phyloP scores from a whole-genome alignment of 2,888 invertebrate species.

The Pollenia angustigena region DNA sequence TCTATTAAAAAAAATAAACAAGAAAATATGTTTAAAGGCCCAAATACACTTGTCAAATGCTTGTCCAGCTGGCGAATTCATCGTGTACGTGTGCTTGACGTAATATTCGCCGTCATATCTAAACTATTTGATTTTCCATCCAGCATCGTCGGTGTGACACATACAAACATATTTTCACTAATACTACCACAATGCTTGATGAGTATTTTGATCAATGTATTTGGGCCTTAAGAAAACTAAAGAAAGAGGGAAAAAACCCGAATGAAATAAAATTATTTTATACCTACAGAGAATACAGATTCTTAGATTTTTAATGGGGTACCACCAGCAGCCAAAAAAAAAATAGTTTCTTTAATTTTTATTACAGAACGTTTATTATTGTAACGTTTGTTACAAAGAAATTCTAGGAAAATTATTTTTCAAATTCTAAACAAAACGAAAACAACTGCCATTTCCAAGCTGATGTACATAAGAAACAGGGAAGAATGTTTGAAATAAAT shows the following conservation, averaged over 20 bases:
- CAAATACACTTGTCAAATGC: no score
- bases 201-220: no score
- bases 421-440: not conserved
- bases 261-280: slow-evolving; percentile 32
- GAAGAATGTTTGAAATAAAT: not conserved
- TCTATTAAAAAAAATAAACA: not conserved
- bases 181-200: no score
- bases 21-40: slow-evolving; percentile 2
- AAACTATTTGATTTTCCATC: no score
- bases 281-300: no score
- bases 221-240: no score
- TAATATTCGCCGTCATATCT: no score
- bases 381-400: not conserved
- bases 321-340: not conserved
- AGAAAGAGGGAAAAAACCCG: slow-evolving; percentile 6
- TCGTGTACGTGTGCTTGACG: no score
- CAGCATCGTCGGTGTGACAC: no score
- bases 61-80: no score
- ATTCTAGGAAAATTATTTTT: not conserved
- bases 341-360: slow-evolving; percentile 3
- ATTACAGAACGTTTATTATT: not conserved
- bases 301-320: slow-evolving; percentile 21
- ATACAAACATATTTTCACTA: no score
- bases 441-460: slow-evolving; percentile 3
- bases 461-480: not conserved